A percentile compares a stretch with the other conserved stretches of the same genome.
Conservation (phyloP, 92 coral and sea anemone species). For the Paramuricea clavata region DNA sequence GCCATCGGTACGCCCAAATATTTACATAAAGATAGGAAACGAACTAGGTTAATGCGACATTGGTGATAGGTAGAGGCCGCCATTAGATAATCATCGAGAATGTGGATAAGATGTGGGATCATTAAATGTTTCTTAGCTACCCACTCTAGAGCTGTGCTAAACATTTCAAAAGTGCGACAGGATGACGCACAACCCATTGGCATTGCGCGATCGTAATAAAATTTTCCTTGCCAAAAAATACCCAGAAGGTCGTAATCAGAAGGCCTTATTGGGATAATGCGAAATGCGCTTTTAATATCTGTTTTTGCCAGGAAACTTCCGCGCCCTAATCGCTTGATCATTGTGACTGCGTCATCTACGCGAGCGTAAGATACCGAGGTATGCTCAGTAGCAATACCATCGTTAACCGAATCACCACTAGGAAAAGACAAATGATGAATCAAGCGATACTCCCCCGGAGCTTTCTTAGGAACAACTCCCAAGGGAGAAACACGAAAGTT, state of each 20-base stretch:
- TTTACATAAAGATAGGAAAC: conserved; percentile 49
- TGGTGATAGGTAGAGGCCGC: conserved; percentile 52
- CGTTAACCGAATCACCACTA: conserved; percentile 58
- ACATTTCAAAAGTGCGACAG: conserved; percentile 71
- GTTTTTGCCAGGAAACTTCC: conserved; percentile 73
- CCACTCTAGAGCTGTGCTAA: conserved; percentile 77
- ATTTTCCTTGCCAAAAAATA: conserved; percentile 63
- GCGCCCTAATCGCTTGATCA: conserved; percentile 55
- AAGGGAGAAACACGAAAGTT: conserved; percentile 42
- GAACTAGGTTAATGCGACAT: conserved; percentile 25
- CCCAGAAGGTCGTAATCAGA: conserved; percentile 67
- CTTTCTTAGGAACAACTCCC: conserved; percentile 55
- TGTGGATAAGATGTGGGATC: conserved; percentile 55
- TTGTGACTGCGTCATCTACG: conserved; percentile 55
- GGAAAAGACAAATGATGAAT: conserved; percentile 72
- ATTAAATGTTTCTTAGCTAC: conserved; percentile 61
- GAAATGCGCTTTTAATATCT: conserved; percentile 74
- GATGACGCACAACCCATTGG: conserved; percentile 78
- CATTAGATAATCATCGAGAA: conserved; percentile 71
- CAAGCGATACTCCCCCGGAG: conserved; percentile 52
- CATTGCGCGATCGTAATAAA: conserved; percentile 73
- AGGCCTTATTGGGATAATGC: conserved; percentile 76
- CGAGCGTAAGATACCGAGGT: conserved; percentile 52
- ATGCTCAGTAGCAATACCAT: conserved; percentile 60
- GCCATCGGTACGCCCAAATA: conserved; percentile 75